Conservation (phyloP, 1,140 invertebrate genomes). For the Parapsyche elsis region DNA sequence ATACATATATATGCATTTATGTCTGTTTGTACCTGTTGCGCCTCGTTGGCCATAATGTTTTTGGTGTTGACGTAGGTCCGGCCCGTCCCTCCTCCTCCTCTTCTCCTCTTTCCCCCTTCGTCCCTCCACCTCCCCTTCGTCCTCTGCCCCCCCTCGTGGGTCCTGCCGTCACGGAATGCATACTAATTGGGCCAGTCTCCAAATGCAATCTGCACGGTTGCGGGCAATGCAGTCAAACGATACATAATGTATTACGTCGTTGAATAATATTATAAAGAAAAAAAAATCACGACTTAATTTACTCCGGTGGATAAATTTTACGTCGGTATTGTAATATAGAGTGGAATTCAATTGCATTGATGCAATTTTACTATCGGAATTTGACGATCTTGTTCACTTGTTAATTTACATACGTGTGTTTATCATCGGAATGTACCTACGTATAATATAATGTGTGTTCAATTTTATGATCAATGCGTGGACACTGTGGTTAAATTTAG, state of each 20-base stretch:
- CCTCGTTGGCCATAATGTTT: conserved; percentile 18
- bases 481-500: neutral
- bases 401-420: too few relatives aligned
- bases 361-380: too few relatives aligned
- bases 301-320: too few relatives aligned
- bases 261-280: too few relatives aligned
- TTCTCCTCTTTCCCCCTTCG: neutral
- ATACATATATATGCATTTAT: neutral
- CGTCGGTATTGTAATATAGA: too few relatives aligned
- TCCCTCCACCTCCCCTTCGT: neutral
- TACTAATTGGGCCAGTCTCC: conserved; percentile 35
- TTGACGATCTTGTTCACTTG: too few relatives aligned
- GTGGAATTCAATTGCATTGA: too few relatives aligned
- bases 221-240: neutral
- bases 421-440: too few relatives aligned
- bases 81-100: neutral
- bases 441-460: too few relatives aligned
- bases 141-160: neutral
- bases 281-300: too few relatives aligned
- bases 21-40: conserved; percentile 30
- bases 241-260: neutral
- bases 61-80: conserved; percentile 39
- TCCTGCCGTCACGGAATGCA: conserved; percentile 29
- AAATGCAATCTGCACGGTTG: conserved; percentile 9
- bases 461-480: neutral